These are phyloP conservation scores for Phoxinus phoxinus DNA, from an alignment of 2,113 vertebrate species.

Conservation along the genomic window DNA sequence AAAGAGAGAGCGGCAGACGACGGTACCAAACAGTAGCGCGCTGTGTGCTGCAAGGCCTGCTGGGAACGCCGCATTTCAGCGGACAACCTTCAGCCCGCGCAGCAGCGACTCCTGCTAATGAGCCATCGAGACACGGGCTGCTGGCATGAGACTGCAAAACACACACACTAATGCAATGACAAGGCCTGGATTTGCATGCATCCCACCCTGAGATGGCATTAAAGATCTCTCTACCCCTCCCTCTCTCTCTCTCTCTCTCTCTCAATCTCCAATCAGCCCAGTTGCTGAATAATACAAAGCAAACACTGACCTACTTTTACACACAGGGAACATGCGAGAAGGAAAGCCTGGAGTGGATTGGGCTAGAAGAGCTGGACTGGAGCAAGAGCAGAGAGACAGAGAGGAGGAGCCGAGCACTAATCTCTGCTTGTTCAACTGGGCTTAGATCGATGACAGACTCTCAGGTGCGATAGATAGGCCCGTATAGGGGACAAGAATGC, in stretches of 20 bases:
- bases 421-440: neutral
- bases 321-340: conserved; percentile 81
- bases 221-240: conserved; percentile 53
- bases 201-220: conserved; percentile 67
- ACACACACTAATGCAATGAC: conserved; percentile 18
- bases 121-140: conserved; percentile 30
- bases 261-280: conserved; percentile 73
- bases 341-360: conserved; percentile 81
- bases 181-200: conserved; percentile 64
- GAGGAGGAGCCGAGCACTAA: too few relatives aligned
- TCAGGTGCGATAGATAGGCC: neutral
- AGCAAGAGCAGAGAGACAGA: conserved; percentile 52
- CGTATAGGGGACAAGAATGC: neutral
- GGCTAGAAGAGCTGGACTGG: neutral
- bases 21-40: neutral
- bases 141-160: conserved; percentile 23
- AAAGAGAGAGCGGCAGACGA: neutral
- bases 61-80: neutral
- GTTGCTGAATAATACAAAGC: conserved; percentile 93
- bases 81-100: conserved; percentile 4
- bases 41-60: conserved; percentile 5
- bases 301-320: conserved; percentile 96
- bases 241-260: conserved; percentile 27
- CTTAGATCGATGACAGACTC: neutral
- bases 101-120: conserved; percentile 37